Evolutionary conservation across 2,888 invertebrate species (phyloP).

Genomic region (Agriopis leucophaearia): DNA sequence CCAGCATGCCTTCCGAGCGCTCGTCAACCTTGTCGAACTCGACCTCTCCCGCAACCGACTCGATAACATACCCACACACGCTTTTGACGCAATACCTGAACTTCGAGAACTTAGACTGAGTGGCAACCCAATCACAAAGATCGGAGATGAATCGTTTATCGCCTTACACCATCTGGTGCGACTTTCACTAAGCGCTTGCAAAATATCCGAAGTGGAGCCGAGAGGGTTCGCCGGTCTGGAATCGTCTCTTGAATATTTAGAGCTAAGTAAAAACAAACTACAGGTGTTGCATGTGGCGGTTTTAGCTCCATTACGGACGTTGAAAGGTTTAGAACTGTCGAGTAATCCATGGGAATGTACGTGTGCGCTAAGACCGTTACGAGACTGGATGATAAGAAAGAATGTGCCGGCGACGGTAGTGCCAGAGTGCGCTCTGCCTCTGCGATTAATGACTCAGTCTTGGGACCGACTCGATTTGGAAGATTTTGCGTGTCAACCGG

Average conservation of each 20-base stretch:
- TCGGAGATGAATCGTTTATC: slow-evolving; percentile 90
- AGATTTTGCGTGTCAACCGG: slow-evolving; percentile 93
- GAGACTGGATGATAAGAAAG: slow-evolving; percentile 92
- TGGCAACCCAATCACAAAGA: slow-evolving; percentile 91
- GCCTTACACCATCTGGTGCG: slow-evolving; percentile 89
- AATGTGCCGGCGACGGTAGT: slow-evolving; percentile 90
- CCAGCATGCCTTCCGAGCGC: slow-evolving; percentile 90
- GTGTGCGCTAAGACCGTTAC: slow-evolving; percentile 90
- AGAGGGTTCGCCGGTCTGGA: slow-evolving; percentile 91
- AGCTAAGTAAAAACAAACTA: slow-evolving; percentile 91
- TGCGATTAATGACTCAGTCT: slow-evolving; percentile 87
- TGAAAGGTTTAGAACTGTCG: slow-evolving; percentile 92
- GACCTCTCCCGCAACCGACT: slow-evolving; percentile 92
- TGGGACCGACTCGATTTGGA: slow-evolving; percentile 93
- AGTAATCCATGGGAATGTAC: slow-evolving; percentile 94
- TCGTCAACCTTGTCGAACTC: slow-evolving; percentile 93
- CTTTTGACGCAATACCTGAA: slow-evolving; percentile 91
- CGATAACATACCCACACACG: slow-evolving; percentile 89
- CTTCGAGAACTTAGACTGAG: slow-evolving; percentile 91
- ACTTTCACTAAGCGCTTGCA: slow-evolving; percentile 91
- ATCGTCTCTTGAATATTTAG: slow-evolving; percentile 91
- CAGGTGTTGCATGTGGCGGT: slow-evolving; percentile 89
- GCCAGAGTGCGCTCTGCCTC: slow-evolving; percentile 90
- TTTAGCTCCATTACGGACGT: slow-evolving; percentile 88
- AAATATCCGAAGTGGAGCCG: slow-evolving; percentile 89